Evolutionary conservation across 2,888 invertebrate genomes (phyloP).

Genomic region (Megamerina dolium): DNA sequence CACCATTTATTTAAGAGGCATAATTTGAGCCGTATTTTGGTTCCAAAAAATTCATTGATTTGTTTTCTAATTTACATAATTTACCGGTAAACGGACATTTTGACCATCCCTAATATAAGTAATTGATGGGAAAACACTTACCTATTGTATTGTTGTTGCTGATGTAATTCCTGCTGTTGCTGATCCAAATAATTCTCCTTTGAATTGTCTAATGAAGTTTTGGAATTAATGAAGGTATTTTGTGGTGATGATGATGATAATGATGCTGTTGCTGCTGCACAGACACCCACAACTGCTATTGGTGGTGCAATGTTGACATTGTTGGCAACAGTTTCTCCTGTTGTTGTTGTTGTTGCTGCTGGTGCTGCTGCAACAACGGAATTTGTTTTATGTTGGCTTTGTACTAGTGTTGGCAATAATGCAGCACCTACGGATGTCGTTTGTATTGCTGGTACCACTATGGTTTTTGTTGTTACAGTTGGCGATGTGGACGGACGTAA

Average conservation of each 20-base stretch:
- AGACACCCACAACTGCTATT: conserved; percentile 13
- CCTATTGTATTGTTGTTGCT: conserved; percentile 15
- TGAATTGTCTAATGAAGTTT: conserved; percentile 38
- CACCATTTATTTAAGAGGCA: too few relatives aligned
- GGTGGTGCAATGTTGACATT: conserved; percentile 8
- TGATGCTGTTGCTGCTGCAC: conserved; percentile 19
- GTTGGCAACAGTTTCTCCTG: conserved; percentile 12
- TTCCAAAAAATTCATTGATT: too few relatives aligned
- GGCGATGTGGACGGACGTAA: conserved; percentile 27
- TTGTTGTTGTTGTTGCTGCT: conserved; percentile 20
- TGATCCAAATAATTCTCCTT: too few relatives aligned
- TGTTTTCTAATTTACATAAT: too few relatives aligned
- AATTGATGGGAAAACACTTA: conserved; percentile 14
- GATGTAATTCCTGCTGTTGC: conserved; percentile 22
- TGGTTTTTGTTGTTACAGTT: conserved; percentile 12
- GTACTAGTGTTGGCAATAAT: conserved; percentile 16
- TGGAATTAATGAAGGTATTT: conserved; percentile 34
- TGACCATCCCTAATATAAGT: too few relatives aligned
- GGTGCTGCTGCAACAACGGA: conserved; percentile 21
- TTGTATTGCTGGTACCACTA: conserved; percentile 14
- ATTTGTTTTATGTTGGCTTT: too few relatives aligned
- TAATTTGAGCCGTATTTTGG: too few relatives aligned
- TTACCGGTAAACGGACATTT: too few relatives aligned
- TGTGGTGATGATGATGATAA: not conserved
- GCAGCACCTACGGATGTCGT: conserved; percentile 22